A percentile compares a stretch with the other conserved stretches of the same genome.
Conservation (phyloP, 2,113 vertebrate species). For the Motacilla alba region DNA sequence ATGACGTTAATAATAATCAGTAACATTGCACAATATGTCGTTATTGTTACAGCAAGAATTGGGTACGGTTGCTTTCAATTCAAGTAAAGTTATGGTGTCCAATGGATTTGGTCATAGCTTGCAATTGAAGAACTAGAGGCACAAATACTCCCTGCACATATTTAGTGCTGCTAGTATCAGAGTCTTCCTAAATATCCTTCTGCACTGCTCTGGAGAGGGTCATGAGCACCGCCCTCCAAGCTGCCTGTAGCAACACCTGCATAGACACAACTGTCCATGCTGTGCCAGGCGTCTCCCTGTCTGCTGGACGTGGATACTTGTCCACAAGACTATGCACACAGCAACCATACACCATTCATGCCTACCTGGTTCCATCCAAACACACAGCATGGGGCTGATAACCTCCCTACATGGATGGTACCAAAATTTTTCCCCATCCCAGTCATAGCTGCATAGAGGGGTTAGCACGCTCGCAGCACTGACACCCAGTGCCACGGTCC, state of each 20-base stretch:
- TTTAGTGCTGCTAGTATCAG: background rate
- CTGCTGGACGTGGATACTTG: background rate
- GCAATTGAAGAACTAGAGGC: background rate
- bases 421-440: background rate
- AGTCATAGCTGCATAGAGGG: background rate
- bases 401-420: background rate
- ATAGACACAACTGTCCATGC: background rate
- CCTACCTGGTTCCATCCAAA: background rate
- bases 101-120: background rate
- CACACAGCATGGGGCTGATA: background rate
- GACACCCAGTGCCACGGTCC: background rate
- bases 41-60: background rate
- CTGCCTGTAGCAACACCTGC: background rate
- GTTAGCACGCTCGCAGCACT: accelerated
- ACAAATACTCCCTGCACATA: background rate
- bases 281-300: background rate
- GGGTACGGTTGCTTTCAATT: accelerated
- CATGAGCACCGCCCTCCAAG: accelerated
- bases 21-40: background rate
- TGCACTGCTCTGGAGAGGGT: background rate
- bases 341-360: background rate
- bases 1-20: background rate
- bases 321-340: background rate
- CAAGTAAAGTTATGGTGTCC: background rate
- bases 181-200: background rate